Evolutionary conservation across 2,113 vertebrate species (phyloP).

Genomic region (Aleadryas rufinucha): DNA sequence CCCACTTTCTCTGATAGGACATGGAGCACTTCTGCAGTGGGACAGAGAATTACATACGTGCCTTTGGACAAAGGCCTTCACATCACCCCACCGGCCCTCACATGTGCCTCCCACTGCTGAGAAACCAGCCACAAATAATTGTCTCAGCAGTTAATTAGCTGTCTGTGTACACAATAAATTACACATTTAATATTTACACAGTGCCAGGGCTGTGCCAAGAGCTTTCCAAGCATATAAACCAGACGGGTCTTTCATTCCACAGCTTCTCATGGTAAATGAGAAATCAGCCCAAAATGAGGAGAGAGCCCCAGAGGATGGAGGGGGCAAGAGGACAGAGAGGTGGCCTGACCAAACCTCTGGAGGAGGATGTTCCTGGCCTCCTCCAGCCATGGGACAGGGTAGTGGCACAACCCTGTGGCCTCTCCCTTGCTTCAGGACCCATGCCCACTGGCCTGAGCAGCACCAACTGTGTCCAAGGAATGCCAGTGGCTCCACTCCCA

Average conservation of each 20-base stretch:
- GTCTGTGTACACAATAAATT: not conserved
- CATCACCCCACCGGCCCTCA: not conserved
- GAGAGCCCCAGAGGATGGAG: not conserved
- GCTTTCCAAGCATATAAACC: not conserved
- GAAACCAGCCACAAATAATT: not conserved
- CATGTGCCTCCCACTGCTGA: not conserved
- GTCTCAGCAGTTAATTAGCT: not conserved
- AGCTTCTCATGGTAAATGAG: not conserved
- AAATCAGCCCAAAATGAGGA: not conserved
- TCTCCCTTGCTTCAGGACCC: not conserved
- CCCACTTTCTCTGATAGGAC: rapidly evolving
- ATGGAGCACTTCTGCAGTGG: not conserved
- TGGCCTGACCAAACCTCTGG: not conserved
- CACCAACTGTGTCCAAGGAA: not conserved
- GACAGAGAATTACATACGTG: rapidly evolving
- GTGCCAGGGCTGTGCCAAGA: not conserved
- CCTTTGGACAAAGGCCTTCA: not conserved
- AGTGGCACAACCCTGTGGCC: not conserved
- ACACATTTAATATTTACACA: not conserved
- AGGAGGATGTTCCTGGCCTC: not conserved
- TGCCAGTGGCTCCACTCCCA: not conserved
- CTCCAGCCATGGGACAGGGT: not conserved
- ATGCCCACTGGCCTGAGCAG: not conserved
- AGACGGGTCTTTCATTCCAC: not conserved
- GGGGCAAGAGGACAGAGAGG: not conserved